Conservation (phyloP, 2,888 invertebrate genomes). For the Rhagonycha fulva region DNA sequence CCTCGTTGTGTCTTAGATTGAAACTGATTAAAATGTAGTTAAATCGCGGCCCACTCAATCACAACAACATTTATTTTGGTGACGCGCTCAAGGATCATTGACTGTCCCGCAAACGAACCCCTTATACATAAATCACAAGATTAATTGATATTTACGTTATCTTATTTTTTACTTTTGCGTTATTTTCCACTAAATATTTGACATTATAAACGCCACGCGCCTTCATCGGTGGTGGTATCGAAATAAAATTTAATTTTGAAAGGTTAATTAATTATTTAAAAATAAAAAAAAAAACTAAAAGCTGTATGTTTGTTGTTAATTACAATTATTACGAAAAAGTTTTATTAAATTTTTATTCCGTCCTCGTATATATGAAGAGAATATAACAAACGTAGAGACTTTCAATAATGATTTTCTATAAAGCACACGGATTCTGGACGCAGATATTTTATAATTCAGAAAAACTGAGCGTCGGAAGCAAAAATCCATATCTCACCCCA, state of each 20-base stretch:
- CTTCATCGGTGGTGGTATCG: not conserved
- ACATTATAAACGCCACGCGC: not conserved
- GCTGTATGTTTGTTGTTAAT: not conserved
- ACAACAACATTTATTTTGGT: slow-evolving; percentile 39
- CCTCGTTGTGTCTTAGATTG: slow-evolving; percentile 54
- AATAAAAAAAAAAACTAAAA: too few relatives aligned
- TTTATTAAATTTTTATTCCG: not conserved
- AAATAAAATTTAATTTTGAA: too few relatives aligned
- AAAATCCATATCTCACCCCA: slow-evolving; percentile 56
- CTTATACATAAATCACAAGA: slow-evolving; percentile 31
- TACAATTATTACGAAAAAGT: not conserved
- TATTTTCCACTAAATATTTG: not conserved
- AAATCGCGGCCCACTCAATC: slow-evolving; percentile 52
- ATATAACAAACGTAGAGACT: slow-evolving; percentile 14
- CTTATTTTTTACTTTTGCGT: slow-evolving; percentile 2
- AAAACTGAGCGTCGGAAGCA: slow-evolving; percentile 54
- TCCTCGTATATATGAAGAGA: not conserved
- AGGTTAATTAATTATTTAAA: not conserved
- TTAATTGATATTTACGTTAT: slow-evolving; percentile 33
- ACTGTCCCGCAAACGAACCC: slow-evolving; percentile 28
- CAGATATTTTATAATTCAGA: slow-evolving; percentile 57
- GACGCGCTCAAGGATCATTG: slow-evolving; percentile 33
- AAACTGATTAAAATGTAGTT: slow-evolving; percentile 56
- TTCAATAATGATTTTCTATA: slow-evolving; percentile 40
- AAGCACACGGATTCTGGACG: slow-evolving; percentile 37